Percentiles rank a stretch among this genome's conserved stretches.
phyloP scores from a whole-genome alignment of 1,140 invertebrate genomes.

The Sarcophaga peregrina region DNA sequence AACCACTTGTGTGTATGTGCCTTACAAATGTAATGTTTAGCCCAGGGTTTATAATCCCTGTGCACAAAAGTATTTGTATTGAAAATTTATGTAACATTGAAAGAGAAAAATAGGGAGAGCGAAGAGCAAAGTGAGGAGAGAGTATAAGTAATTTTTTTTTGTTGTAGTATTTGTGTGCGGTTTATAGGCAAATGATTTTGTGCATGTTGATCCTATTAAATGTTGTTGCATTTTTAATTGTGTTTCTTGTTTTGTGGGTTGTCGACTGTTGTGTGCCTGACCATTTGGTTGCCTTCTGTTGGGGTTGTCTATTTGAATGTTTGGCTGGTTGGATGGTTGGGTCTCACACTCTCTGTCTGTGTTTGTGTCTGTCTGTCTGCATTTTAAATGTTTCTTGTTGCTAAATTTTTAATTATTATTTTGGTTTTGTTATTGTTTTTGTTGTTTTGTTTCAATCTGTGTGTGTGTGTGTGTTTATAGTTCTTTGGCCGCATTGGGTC shows the following conservation, averaged over 20 bases:
- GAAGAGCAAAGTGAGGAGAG: too few species aligned
- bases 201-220: conserved; percentile 13
- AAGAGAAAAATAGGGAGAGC: not conserved
- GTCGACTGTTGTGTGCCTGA: not conserved
- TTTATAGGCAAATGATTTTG: conserved; percentile 25
- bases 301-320: too few species aligned
- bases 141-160: not conserved
- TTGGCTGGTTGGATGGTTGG: too few species aligned
- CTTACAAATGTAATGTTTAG: too few species aligned
- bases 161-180: not conserved
- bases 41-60: too few species aligned
- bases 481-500: conserved; percentile 71
- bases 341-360: too few species aligned
- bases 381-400: conserved; percentile 4
- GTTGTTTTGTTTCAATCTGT: not conserved
- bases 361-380: not conserved
- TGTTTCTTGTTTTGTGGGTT: not conserved
- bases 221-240: conserved; percentile 11
- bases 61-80: not conserved
- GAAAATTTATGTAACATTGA: not conserved
- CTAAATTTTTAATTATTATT: conserved; percentile 15
- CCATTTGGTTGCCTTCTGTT: too few species aligned
- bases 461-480: conserved; percentile 54
- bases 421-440: not conserved
- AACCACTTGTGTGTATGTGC: not conserved